Evolutionary conservation across 92 coral and sea anemone genomes (phyloP).

Genomic region (Epizoanthus stellaris): DNA sequence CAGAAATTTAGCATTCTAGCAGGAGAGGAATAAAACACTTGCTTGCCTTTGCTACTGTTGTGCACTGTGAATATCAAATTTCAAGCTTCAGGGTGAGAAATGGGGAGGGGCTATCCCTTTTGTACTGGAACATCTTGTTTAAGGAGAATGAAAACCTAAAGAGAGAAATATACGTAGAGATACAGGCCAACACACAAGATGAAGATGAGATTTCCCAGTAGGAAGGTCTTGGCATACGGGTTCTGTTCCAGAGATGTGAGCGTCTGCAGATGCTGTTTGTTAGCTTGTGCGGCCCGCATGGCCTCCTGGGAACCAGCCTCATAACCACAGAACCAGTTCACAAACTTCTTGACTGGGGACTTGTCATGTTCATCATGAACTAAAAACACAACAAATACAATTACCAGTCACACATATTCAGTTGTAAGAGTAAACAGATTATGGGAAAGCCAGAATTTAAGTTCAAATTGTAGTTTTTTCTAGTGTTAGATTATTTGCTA

Average conservation of each 20-base stretch:
- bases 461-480: too few species aligned
- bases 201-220: conserved; percentile 72
- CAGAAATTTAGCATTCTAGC: too few species aligned
- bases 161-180: conserved; percentile 86
- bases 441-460: too few species aligned
- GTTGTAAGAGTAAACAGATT: too few species aligned
- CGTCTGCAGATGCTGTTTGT: conserved; percentile 69
- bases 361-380: conserved; percentile 22
- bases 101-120: too few species aligned
- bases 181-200: conserved; percentile 79
- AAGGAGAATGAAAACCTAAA: conserved; percentile 28
- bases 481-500: too few species aligned
- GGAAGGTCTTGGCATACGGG: conserved; percentile 73
- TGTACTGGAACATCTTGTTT: too few species aligned
- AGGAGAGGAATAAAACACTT: too few species aligned
- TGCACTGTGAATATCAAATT: too few species aligned
- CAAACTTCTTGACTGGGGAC: conserved; percentile 54
- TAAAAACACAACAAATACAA: not conserved
- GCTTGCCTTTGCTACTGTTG: too few species aligned
- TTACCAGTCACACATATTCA: not conserved
- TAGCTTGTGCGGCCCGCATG: conserved; percentile 66
- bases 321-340: conserved; percentile 95
- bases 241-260: conserved; percentile 79
- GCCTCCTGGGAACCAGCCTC: conserved; percentile 81
- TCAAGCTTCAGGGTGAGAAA: too few species aligned